phyloP scores from a whole-genome alignment of 1,140 invertebrate species.

The Olivierus martensii region DNA sequence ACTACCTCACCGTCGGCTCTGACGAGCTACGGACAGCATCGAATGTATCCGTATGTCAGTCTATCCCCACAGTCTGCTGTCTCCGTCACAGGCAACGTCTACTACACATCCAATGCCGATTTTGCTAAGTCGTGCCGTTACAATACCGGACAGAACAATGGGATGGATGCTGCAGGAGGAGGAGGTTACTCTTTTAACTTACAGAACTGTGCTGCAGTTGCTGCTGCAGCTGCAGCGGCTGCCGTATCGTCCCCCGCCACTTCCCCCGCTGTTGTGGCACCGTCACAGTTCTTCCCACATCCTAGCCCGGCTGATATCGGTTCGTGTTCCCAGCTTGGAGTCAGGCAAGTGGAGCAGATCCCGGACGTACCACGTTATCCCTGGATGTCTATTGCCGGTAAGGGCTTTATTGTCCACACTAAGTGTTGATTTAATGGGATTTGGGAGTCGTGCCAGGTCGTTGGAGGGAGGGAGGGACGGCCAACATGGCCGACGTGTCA shows the following conservation, averaged over 20 bases:
- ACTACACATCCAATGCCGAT: constrained; percentile 16
- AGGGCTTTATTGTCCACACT: constrained; percentile 29
- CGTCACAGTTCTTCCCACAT: constrained; percentile 48
- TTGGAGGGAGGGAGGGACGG: no score
- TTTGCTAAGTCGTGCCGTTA: constrained; percentile 19
- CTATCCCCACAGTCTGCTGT: constrained; percentile 51
- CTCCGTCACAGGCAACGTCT: constrained; percentile 32
- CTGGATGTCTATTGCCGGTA: constrained; percentile 96
- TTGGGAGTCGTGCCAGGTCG: no score
- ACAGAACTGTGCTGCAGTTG: constrained; percentile 37
- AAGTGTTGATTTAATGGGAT: no score
- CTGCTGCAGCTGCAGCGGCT: constrained; percentile 43
- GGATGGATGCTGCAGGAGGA: constrained; percentile 41
- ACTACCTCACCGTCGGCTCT: constrained; percentile 41
- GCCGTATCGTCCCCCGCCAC: constrained; percentile 41
- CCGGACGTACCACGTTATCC: constrained; percentile 79
- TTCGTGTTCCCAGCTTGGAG: constrained; percentile 30
- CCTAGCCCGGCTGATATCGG: constrained; percentile 38
- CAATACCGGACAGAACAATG: constrained; percentile 27
- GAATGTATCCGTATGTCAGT: constrained; percentile 51
- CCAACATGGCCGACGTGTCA: no score
- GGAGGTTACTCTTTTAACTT: constrained; percentile 35
- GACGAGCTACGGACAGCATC: constrained; percentile 26
- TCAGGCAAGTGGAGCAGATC: constrained; percentile 38
- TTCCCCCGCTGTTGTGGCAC: constrained; percentile 7